Base-by-base conservation (phyloP, 2,888 invertebrate genomes). In the Pristionchus entomophagus region DNA sequence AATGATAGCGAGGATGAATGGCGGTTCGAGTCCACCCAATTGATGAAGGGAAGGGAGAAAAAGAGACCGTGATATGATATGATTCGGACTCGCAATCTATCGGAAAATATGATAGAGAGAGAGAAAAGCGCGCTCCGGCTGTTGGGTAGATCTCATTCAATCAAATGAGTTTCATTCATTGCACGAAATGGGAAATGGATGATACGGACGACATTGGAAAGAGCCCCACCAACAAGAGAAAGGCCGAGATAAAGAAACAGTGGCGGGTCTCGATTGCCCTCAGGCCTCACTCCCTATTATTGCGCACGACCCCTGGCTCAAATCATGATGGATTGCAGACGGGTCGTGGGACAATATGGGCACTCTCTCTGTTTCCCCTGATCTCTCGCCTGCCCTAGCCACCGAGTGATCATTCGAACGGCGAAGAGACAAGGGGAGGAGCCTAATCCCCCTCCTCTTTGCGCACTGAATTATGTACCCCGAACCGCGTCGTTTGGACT, bases 291-390 rank as follows among this genome's bases (percentile, higher is more conserved):
- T 35, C 65, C 65, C 65, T 65, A 65, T 65, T 65, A 65, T 65
- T 65, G 65, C 35, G 65, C 62, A 6, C 62, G 26, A 62, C 14
- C 29, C 32, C 14, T 12, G 45, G 45, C 41, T 22, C 73, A 73
- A 73, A 73, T 73, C 73, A 73, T 73, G 73, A 73, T 73, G 73
- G 73, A 73, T 73, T 45, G 73, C 41, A 22, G 73, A 73, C 41
- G 41, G 41, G 17, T 45, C 41, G 73, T 65, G 41, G 32, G 73
- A 73, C 73, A 73, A 73, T 73, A 73, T 73, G 73, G 73, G 62
- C 12, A 35, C 35, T 38, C 65, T 65, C 65, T 65, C 22, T 19
- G 19, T 65, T 65, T 19, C 12, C 35, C 65, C 5, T 65, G 22
- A 29, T 65, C 65, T 65, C 65, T 65, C 65, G 35, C 35, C 35